Conservation (phyloP, 2,797 vertebrate species). For the Enteromius radiatus region DNA sequence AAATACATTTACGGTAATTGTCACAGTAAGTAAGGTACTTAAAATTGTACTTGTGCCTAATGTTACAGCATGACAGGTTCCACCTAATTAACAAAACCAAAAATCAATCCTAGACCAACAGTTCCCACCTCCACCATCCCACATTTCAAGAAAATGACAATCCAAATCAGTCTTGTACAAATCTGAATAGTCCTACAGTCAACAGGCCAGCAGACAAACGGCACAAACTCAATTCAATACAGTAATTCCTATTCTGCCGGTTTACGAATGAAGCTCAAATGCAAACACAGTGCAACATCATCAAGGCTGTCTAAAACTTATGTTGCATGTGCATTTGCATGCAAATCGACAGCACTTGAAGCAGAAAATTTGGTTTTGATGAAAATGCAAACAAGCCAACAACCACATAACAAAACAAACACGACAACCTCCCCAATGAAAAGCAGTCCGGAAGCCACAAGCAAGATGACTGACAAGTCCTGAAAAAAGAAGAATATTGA, state of each 20-base stretch:
- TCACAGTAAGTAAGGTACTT: constrained; percentile 7
- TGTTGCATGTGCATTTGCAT: constrained; percentile 52
- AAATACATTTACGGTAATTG: neutral
- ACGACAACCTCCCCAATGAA: constrained; percentile 4
- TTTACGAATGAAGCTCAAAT: constrained; percentile 10
- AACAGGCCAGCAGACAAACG: neutral
- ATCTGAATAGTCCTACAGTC: neutral
- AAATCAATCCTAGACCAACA: constrained; percentile 4
- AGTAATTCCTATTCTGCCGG: constrained; percentile 17
- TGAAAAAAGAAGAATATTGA: constrained; percentile 11
- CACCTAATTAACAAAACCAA: neutral
- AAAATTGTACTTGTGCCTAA: neutral
- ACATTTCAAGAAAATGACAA: constrained; percentile 15
- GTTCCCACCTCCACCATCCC: neutral
- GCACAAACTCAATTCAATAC: constrained; percentile 16
- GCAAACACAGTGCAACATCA: constrained; percentile 9
- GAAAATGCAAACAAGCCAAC: constrained; percentile 55
- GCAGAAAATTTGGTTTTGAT: constrained; percentile 60
- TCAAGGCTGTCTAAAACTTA: constrained; percentile 39
- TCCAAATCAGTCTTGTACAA: neutral
- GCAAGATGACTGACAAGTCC: constrained; percentile 18
- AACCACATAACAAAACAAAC: constrained; percentile 41
- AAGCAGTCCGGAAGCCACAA: constrained; percentile 31
- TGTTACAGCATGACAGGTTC: constrained; percentile 4
- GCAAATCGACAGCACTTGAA: constrained; percentile 52